Evolutionary conservation across 2,888 invertebrate species (phyloP).

Genomic region (Eugnorisma glareosa): DNA sequence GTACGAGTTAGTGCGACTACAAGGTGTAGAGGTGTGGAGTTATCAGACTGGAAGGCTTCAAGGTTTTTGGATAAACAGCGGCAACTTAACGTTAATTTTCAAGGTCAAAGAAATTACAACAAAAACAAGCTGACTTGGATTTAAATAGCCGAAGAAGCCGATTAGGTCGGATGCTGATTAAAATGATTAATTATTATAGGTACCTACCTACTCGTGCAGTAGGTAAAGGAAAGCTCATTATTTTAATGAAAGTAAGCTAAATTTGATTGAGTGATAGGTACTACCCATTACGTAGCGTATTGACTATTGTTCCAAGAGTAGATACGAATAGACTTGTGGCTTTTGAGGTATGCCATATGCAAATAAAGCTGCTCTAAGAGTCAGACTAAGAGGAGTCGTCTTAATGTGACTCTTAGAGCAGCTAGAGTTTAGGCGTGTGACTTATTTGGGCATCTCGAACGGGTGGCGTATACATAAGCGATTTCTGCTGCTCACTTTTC

Average conservation of each 20-base stretch:
- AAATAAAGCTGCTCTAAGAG: background rate
- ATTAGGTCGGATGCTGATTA: background rate
- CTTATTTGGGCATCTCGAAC: too few species aligned
- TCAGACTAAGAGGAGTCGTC: too few species aligned
- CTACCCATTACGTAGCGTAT: background rate
- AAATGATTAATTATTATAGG: too few species aligned
- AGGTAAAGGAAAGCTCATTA: background rate
- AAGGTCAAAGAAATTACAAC: background rate
- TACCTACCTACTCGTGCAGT: too few species aligned
- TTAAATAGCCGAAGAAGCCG: background rate
- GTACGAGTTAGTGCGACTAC: background rate
- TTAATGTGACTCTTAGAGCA: too few species aligned
- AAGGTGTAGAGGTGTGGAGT: constrained; percentile 8
- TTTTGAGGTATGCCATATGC: background rate
- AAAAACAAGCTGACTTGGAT: background rate
- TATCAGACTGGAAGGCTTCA: background rate
- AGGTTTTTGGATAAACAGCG: background rate
- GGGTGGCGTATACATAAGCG: too few species aligned
- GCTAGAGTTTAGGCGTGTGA: background rate
- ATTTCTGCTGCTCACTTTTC: too few species aligned
- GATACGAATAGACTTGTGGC: too few species aligned
- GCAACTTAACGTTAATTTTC: background rate
- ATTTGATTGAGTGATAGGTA: too few species aligned
- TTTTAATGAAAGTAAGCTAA: background rate
- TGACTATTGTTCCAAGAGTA: constrained; percentile 8